These are phyloP conservation scores for Microplitis demolitor DNA, from an alignment of 1,140 invertebrate species.

Conservation along the genomic window DNA sequence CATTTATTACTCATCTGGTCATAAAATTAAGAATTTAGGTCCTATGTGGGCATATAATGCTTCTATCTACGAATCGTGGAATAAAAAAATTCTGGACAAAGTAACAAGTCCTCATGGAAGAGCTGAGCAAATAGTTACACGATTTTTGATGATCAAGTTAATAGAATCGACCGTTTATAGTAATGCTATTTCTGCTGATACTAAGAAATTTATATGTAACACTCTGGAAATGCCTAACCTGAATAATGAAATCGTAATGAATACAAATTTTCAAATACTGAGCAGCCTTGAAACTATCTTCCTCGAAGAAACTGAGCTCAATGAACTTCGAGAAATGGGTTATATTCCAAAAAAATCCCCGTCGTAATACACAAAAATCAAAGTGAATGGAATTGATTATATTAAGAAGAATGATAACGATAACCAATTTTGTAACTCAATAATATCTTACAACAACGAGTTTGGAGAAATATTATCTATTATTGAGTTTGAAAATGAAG, in stretches of 20 bases:
- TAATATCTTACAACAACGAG: background rate
- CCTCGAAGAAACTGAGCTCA: background rate
- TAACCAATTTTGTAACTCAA: background rate
- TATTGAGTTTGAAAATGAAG: too few species aligned
- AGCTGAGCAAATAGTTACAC: background rate
- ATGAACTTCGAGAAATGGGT: background rate
- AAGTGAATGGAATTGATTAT: constrained; percentile 12
- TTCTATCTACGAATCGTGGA: background rate
- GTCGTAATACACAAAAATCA: background rate
- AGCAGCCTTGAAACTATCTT: background rate
- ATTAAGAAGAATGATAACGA: background rate
- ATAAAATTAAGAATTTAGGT: background rate
- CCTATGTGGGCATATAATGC: background rate
- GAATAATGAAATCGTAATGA: background rate
- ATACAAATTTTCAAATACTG: background rate
- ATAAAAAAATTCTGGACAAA: background rate
- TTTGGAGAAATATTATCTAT: too few species aligned
- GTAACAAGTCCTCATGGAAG: background rate
- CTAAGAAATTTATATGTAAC: too few species aligned
- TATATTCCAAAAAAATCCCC: background rate
- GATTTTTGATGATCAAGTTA: background rate
- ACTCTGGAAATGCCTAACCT: too few species aligned
- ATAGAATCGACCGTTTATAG: too few species aligned
- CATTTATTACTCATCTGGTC: constrained; percentile 18
- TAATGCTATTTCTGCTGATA: too few species aligned